Base-by-base conservation (phyloP, 2,797 vertebrate genomes). In the Syngnathus acus region DNA sequence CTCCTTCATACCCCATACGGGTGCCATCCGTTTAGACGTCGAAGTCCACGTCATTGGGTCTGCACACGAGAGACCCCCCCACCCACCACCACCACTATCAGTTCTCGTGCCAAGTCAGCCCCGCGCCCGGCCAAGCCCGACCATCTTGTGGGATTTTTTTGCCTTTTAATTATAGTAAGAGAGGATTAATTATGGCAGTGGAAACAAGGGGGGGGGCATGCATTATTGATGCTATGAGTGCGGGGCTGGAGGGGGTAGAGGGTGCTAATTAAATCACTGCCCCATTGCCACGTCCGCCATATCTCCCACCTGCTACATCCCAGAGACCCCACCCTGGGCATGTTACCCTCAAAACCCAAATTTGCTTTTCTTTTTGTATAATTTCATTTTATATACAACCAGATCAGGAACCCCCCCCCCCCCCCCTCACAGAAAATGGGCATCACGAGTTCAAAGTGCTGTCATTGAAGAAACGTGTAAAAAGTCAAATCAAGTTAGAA, bases 131-230 rank as follows among this genome's bases (percentile, higher is more conserved):
- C 84, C 89, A 86, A 88, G 87, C 86, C 76, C 82, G 85, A 87
- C 89, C 89, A 91, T 93, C 92, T 92, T 92, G 83, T 90, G 93
- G 92, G 92, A 93, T 92, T 93, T 64, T 60, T 91, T 92, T 87
- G 90, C 91, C 91, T 93, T 93, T 93, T 94, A 93, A 94, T 94
- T 93, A 93, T 92, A 89, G 91, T 93, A 92, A 93, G 89, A 90
- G 89, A 92, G 91, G 92, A 94, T 94, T 94, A 93, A 94, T 93
- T 94, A 93, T 92, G 91, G 90, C 90, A 91, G 88, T 87, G 86
- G 92, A 93, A 93, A 93, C 89, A 93, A 90, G 91, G 91, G 92
- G 87, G 42, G 91, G 91, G 87, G 84, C 89, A 93, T 94, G 92
- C 90, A 94, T 93, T 93, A 94, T 94, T 93, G 93, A 93, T 93